A percentile compares a stretch with the other conserved stretches of the same genome.
These are phyloP conservation scores for Menidia menidia DNA, from an alignment of 2,797 vertebrate species.

Conservation along the genomic window DNA sequence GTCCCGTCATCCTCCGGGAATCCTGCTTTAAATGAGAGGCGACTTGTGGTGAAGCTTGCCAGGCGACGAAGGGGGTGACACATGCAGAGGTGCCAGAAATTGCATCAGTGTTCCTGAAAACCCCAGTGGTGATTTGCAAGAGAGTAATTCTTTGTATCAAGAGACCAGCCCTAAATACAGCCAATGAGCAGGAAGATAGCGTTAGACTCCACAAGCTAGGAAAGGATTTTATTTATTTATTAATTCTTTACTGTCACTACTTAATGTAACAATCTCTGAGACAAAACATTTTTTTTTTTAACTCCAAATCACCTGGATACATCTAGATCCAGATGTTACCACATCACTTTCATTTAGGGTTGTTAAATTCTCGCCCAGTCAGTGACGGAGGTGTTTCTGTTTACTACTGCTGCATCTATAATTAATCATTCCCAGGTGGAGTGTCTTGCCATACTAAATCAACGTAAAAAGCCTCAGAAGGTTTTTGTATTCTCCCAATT, in stretches of 20 bases:
- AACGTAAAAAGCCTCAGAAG: not conserved
- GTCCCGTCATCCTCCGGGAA: conserved; percentile 27
- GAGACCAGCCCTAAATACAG: conserved; percentile 67
- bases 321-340: not conserved
- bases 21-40: conserved; percentile 45
- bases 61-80: conserved; percentile 24
- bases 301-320: not conserved
- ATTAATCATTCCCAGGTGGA: not conserved
- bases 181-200: conserved; percentile 45
- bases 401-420: not conserved
- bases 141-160: conserved; percentile 57
- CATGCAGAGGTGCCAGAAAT: conserved; percentile 53
- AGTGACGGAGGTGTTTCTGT: too few relatives aligned
- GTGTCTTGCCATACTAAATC: not conserved
- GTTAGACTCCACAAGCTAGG: conserved; percentile 36
- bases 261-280: too few relatives aligned
- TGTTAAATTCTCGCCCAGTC: too few relatives aligned
- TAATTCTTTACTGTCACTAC: not conserved
- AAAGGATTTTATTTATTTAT: conserved; percentile 9
- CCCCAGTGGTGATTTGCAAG: conserved; percentile 53
- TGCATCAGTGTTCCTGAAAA: conserved; percentile 65
- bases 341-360: not conserved
- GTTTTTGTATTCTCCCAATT: conserved; percentile 5
- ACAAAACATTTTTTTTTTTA: too few relatives aligned
- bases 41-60: conserved; percentile 32